These are phyloP conservation scores for Trididemnum clinides DNA, from an alignment of 23 tunicate species.

Conservation along the genomic window DNA sequence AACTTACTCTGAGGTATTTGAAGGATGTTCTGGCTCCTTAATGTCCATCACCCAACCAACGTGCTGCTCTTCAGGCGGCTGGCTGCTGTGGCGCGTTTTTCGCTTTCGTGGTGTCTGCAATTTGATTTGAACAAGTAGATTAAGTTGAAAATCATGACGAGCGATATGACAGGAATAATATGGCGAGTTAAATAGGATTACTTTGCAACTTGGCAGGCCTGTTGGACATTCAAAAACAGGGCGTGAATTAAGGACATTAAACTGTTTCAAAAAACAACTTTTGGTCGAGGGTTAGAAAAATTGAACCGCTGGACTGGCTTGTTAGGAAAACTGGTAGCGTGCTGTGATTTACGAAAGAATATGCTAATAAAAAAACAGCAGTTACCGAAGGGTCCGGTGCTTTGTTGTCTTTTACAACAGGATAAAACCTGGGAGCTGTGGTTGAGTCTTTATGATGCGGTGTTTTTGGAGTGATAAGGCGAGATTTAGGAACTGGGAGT, in stretches of 20 bases:
- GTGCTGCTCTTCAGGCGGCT: constrained; percentile 84
- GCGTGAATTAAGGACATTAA: too few species aligned
- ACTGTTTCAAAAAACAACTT: too few species aligned
- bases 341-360: not conserved
- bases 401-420: constrained; percentile 75
- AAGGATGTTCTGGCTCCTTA: constrained; percentile 53
- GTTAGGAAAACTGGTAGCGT: too few species aligned
- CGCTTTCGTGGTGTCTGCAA: constrained; percentile 87
- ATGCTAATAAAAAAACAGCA: not conserved
- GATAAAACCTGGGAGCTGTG: constrained; percentile 85
- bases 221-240: too few species aligned
- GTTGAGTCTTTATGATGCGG: constrained; percentile 81
- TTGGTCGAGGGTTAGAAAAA: too few species aligned
- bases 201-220: too few species aligned
- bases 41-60: constrained; percentile 92
- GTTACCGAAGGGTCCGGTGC: constrained; percentile 78
- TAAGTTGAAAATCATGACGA: too few species aligned
- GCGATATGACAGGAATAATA: too few species aligned
- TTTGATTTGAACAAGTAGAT: too few species aligned
- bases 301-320: too few species aligned
- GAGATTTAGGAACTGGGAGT: not conserved
- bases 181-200: too few species aligned
- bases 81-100: constrained; percentile 84
- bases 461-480: constrained; percentile 53
- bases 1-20: not conserved